phyloP scores from a whole-genome alignment of 2,888 invertebrate genomes.

The Pilophorus perplexus region DNA sequence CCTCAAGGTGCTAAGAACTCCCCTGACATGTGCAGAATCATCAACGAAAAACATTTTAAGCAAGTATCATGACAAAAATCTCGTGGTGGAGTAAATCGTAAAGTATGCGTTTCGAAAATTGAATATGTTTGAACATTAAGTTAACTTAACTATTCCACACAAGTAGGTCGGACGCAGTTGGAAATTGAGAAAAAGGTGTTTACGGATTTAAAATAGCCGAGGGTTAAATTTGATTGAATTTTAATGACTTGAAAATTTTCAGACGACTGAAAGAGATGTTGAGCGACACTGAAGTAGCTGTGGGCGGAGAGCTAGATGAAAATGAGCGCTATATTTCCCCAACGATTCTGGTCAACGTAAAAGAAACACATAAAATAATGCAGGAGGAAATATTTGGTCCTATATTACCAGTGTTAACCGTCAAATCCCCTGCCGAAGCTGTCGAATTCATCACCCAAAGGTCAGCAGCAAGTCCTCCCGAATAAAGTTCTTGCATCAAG shows the following conservation, averaged over 20 bases:
- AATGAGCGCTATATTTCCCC: slow-evolving; percentile 79
- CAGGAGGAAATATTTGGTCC: slow-evolving; percentile 96
- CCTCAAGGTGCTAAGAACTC: slow-evolving; percentile 76
- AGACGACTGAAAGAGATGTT: slow-evolving; percentile 73
- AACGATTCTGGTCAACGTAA: slow-evolving; percentile 75
- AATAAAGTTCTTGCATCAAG: neutral
- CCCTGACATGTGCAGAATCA: slow-evolving; percentile 80
- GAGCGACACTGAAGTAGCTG: slow-evolving; percentile 63
- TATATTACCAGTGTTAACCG: slow-evolving; percentile 81
- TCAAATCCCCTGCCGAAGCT: slow-evolving; percentile 82
- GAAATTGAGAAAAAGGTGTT: too few relatives aligned
- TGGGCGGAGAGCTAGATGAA: slow-evolving; percentile 77
- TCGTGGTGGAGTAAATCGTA: too few relatives aligned
- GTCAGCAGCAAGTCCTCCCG: slow-evolving; percentile 54
- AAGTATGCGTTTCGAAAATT: too few relatives aligned
- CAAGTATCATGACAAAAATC: too few relatives aligned
- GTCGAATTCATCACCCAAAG: slow-evolving; percentile 82
- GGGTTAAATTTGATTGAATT: too few relatives aligned
- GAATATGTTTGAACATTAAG: too few relatives aligned
- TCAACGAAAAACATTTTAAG: slow-evolving; percentile 82
- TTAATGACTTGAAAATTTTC: too few relatives aligned
- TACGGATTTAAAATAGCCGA: too few relatives aligned
- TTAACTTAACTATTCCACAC: too few relatives aligned
- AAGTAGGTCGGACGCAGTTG: too few relatives aligned
- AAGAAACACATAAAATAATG: slow-evolving; percentile 71